Evolutionary conservation across 2,797 vertebrate species (phyloP), one percentile per base, ranked within the genome.

Genomic region (Apodemus agrarius): DNA sequence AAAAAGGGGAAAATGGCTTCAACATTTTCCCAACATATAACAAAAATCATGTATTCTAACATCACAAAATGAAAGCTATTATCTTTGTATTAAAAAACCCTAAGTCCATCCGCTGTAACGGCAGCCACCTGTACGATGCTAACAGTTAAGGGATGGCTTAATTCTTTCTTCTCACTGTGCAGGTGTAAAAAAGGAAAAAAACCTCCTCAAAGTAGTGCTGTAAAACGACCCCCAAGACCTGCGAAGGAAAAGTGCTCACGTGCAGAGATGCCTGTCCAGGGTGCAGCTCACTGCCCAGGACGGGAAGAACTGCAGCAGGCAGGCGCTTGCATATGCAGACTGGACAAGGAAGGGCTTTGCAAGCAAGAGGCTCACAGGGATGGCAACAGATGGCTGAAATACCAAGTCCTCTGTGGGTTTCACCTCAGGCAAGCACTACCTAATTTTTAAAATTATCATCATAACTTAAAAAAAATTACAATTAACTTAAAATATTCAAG

Each of bases 1-100:
- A 96, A 29, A 57, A 74, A 94, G 72, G 83, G 72, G 92, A 88
- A 86, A 37, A 0, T 69, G 31, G 40, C 90, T 88, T 96, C 90
- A 97, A 90, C 67, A 94, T 76, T 96, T 98, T 96, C 67, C 83
- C 91, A 97, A 95, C 82, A 96, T 40, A 63, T 17, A 92, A 61
- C 86, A 96, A 96, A 95, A 74, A 93, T 13, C 29, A 80, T 6
- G 8, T 74, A 78, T 24, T 72, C 93, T 76, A 97, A 84, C 24
- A 95, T 85, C n/a, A 80, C 43, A 83, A 61, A 94, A 92, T 63
- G 40, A 95, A 96, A 95, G 22, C 43, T 89, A 59, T 69, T 12
- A 88, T 65, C 26, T 82, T 57, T 57, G 14, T 69, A 67, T 49
- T 94, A 43, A 89, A 79, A 74, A 82, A 61, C 75, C 79, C 52